These are phyloP conservation scores for Leptoclinus maculatus DNA, from an alignment of 2,797 vertebrate species.

Conservation along the genomic window DNA sequence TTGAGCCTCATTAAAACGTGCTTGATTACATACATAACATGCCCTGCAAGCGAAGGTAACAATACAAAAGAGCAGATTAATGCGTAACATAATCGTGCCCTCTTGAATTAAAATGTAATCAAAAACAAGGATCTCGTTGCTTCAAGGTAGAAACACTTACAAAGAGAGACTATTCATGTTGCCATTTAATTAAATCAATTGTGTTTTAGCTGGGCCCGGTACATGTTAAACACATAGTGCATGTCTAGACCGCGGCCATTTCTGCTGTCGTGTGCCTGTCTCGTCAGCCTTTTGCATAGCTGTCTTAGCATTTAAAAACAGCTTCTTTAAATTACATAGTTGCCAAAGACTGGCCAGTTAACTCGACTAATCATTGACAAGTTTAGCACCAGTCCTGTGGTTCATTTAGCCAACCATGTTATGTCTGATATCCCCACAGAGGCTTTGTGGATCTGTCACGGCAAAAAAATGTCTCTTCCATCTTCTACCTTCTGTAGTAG, in stretches of 20 bases:
- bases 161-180: neutral
- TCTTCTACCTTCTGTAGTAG: neutral
- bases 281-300: neutral
- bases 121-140: neutral
- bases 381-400: neutral
- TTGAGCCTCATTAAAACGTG: slow-evolving; percentile 15
- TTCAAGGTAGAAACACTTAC: neutral
- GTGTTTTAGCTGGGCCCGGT: neutral
- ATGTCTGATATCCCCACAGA: neutral
- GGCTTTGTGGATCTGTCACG: neutral
- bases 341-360: neutral
- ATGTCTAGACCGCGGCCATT: neutral
- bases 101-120: neutral
- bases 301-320: neutral
- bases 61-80: neutral
- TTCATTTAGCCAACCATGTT: neutral
- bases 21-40: slow-evolving; percentile 47
- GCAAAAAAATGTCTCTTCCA: neutral
- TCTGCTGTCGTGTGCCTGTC: too few species aligned
- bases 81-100: neutral
- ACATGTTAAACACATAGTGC: neutral
- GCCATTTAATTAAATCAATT: neutral
- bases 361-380: neutral
- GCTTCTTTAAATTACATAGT: neutral
- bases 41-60: neutral